A percentile compares a stretch with the other conserved stretches of the same genome.
These are phyloP conservation scores for Felis chaus DNA, from an alignment of 2,113 vertebrate species.

Conservation along the genomic window DNA sequence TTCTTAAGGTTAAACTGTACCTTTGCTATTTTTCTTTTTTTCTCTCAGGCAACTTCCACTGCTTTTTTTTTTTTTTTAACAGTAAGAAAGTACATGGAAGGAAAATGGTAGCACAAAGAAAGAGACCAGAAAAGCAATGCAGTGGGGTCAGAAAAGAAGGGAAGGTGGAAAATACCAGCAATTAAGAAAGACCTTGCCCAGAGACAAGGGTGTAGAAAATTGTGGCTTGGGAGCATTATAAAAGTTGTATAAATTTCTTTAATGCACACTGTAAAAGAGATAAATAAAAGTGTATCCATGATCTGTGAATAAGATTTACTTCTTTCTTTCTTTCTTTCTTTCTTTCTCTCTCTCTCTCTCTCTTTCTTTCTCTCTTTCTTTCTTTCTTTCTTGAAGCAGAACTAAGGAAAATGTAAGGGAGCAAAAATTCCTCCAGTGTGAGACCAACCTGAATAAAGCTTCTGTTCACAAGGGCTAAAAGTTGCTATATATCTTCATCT, in stretches of 20 bases:
- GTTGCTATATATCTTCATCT: background rate
- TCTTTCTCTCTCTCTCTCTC: too few species aligned
- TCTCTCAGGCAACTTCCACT: background rate
- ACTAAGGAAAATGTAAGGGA: background rate
- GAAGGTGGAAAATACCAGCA: fast-evolving
- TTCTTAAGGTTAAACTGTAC: background rate
- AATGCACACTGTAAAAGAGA: background rate
- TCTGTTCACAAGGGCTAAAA: background rate
- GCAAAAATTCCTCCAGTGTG: background rate
- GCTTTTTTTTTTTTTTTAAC: background rate
- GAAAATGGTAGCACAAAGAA: background rate
- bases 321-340: background rate
- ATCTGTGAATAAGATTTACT: background rate
- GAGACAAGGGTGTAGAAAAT: background rate
- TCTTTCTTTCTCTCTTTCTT: background rate
- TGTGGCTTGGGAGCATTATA: background rate
- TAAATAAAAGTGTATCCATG: background rate
- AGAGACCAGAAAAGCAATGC: background rate
- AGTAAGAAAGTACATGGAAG: background rate
- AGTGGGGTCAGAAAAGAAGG: background rate
- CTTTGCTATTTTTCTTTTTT: background rate
- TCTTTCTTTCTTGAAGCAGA: background rate
- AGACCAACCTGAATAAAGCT: background rate
- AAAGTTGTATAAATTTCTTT: background rate
- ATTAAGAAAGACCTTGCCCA: background rate